A percentile compares a stretch with the other conserved stretches of the same genome.
Evolutionary conservation across 92 coral and sea anemone species (phyloP).

Genomic region (Anthopleura xanthogrammica): DNA sequence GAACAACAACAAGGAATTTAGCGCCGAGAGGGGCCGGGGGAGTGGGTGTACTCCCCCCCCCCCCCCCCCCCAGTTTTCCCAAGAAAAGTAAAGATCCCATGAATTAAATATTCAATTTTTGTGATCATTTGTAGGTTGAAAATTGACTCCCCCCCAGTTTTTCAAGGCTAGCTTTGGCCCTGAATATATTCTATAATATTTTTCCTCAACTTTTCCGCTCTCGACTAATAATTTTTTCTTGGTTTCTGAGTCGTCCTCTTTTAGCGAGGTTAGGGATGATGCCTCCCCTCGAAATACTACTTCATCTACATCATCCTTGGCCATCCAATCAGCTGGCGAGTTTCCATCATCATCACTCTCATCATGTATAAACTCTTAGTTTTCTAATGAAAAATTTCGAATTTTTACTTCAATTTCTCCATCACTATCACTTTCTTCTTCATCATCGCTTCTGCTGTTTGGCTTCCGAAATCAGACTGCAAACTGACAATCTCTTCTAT

Average conservation of each 20-base stretch:
- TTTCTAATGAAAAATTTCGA: slow-evolving; percentile 28
- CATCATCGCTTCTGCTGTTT: not conserved
- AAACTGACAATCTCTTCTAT: not conserved
- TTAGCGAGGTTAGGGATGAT: not conserved
- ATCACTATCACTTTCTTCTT: slow-evolving; percentile 35
- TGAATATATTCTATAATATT: not conserved
- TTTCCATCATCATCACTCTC: slow-evolving; percentile 28
- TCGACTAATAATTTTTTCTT: not conserved
- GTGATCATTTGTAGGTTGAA: too few relatives aligned
- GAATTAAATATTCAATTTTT: too few relatives aligned
- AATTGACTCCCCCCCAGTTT: too few relatives aligned
- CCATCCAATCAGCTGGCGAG: slow-evolving; percentile 41
- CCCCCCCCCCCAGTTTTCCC: too few relatives aligned
- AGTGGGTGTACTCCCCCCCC: too few relatives aligned
- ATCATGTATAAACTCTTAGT: slow-evolving; percentile 16
- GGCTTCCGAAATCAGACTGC: not conserved
- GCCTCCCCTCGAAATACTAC: slow-evolving; percentile 22
- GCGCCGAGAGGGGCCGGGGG: too few relatives aligned
- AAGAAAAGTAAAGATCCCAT: too few relatives aligned
- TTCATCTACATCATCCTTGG: slow-evolving; percentile 33
- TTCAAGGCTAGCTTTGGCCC: slow-evolving; percentile 15
- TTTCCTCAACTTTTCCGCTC: not conserved
- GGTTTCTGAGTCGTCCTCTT: not conserved
- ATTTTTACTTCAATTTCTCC: slow-evolving; percentile 36
- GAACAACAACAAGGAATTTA: too few relatives aligned